Evolutionary conservation across 2,888 invertebrate species (phyloP), one percentile per base, ranked within the genome.

Genomic region (Rambutsinella grinnellia): DNA sequence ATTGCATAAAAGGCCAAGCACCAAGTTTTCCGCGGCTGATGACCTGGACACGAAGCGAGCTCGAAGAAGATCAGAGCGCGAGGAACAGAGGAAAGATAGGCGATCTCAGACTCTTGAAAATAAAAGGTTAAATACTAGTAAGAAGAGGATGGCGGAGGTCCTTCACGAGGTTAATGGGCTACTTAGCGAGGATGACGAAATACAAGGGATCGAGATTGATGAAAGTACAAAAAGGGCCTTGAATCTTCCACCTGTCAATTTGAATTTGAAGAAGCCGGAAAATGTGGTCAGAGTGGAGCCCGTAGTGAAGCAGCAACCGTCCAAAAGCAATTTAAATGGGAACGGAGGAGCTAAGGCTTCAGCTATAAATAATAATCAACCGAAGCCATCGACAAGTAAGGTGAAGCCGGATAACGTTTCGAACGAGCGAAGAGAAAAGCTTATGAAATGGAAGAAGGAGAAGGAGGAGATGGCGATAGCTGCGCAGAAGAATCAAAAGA

Each of bases 371-470:
- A 3, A 10, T 23, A 61, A 61, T 19, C 15, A 17, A 47, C 6
- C 19, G 57, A 17, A 27, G 15, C 17, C n/a, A 5, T 17, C 8
- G 24, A 23, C 2, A 17, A 49, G 1, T 27, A 46, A 54, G 46
- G 57, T 47, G 23, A 46, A 53, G 8, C 54, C 60, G 10, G n/a
- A 21, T 17, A 46, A n/a, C 60, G 60, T 13, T 23, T 60, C 19
- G 21, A 17, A 56, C 6, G 49, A 21, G 0, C 57, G 81, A 26
- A 54, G 58, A 8, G 80, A 80, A 5, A 68, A 79, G 28, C 24
- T 81, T 6, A 54, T 61, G 10, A 62, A 75, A 17, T 81, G 81
- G 81, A 81, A 80, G 17, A 65, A 72, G 36, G 79, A 81, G 58
- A 81, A 81, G 27, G 72, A 63, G 23, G 76, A 63, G 17, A 70